Evolutionary conservation across 2,113 vertebrate species (phyloP).

Genomic region (Polypterus senegalus): DNA sequence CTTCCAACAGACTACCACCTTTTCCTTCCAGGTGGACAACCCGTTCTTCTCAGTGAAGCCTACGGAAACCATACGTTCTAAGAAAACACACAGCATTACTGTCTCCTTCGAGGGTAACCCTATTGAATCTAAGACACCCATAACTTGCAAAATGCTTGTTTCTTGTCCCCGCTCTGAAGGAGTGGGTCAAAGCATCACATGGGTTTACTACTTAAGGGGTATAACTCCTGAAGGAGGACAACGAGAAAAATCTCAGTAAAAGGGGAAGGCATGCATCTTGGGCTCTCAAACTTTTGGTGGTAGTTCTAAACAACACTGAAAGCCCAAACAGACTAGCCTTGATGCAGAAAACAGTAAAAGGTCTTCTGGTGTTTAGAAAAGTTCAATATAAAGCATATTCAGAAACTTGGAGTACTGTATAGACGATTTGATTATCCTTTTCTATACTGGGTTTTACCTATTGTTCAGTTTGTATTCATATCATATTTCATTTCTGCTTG

Average conservation of each 20-base stretch:
- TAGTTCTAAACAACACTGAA: too few relatives aligned
- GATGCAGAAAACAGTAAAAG: background rate
- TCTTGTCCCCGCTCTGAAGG: conserved; percentile 38
- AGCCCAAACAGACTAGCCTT: background rate
- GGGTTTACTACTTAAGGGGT: conserved; percentile 71
- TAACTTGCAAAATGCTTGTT: conserved; percentile 53
- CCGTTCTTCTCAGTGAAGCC: conserved; percentile 50
- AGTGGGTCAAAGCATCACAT: conserved; percentile 30
- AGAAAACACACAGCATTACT: conserved; percentile 45
- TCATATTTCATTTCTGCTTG: background rate
- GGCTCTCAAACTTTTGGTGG: too few relatives aligned
- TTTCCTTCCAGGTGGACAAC: conserved; percentile 54
- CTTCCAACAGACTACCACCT: conserved; percentile 50
- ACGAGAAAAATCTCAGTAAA: too few relatives aligned
- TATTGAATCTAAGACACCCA: conserved; percentile 18
- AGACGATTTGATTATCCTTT: too few relatives aligned
- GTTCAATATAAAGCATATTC: too few relatives aligned
- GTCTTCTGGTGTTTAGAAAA: background rate
- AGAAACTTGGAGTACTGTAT: too few relatives aligned
- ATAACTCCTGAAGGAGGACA: conserved; percentile 24
- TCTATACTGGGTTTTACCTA: too few relatives aligned
- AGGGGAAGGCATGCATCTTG: too few relatives aligned
- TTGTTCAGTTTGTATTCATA: background rate
- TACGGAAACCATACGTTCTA: conserved; percentile 36
- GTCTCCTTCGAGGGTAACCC: conserved; percentile 47